Base-by-base conservation (phyloP, 2,113 vertebrate species). In the Gasterosteus aculeatus region DNA sequence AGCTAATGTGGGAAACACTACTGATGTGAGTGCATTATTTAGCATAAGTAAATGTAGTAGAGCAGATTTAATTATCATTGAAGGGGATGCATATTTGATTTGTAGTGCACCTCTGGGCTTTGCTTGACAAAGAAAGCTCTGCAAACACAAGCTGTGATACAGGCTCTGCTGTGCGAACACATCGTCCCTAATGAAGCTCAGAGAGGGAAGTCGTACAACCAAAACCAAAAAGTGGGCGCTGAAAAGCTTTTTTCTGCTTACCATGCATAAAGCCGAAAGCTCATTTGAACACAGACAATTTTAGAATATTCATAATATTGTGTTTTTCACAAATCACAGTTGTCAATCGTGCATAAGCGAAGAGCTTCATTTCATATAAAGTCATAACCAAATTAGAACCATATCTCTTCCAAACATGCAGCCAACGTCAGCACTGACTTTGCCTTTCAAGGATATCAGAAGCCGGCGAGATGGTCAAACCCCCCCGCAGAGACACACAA, bases 51-150 rank as follows among this genome's bases (percentile, higher is more conserved):
- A 82, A 88, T 68, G 78, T 76, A 76, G 35, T 15, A 70, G 51
- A 70, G 61, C 66, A 54, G 42, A 79, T 64, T 76, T 72, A 75
- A 75, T 78, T 75, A 72, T 80, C 53, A 75, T 63, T 58, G 58
- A 65, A 69, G n/a, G 7, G 19, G 51, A 72, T 61, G 31, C 77
- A 85, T 42, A 74, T 67, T 54, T 70, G 64, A 73, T 47, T 58
- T 16, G 10, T 46, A 9, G 33, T 22, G 12, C 14, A 71, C 56
- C 15, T 63, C 29, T 41, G 46, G 7, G 64, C 1, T 75, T 42
- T 59, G 22, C 57, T 39, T 11, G 18, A 42, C 56, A 53, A 51
- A 44, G 29, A 39, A 39, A 66, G 22, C 63, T 58, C 19, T 26
- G 70, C 69, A 62, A 77, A 4, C 44, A 56, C 4, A 38, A 58